Evolutionary conservation across 2,113 vertebrate genomes (phyloP), one percentile per base, ranked within the genome.

Genomic region (Coturnix japonica): DNA sequence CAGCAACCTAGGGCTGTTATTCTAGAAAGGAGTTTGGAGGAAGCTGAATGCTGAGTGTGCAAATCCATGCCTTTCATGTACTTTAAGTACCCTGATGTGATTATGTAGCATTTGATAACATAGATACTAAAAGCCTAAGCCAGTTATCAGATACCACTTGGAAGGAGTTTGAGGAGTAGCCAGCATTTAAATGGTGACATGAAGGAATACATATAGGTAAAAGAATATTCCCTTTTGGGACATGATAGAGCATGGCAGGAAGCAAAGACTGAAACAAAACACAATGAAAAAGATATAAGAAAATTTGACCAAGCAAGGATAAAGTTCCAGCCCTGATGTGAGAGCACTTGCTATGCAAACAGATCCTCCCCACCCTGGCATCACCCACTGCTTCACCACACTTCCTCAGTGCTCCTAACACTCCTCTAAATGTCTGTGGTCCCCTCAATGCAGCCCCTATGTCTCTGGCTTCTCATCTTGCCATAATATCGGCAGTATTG

Each of bases 11-110:
- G 67, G 28, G 18, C 44, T 56, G 66, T 91, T 91, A 90, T 93
- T 95, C 43, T 66, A 79, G 65, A 88, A 43, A 43, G 46, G 49
- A 80, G 26, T 78, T 61, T 74, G 67, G 75, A 41, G 31, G 46
- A 89, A 80, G 15, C 57, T 51, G 67, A 85, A 56, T 90, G 88
- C 93, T 96, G 92, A 95, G 64, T 83, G 39, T 87, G 86, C 74
- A 96, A 94, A 89, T 90, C 57, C 59, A 85, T 21, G 57, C 7
- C 37, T 14, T 7, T 88, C n/a, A 10, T 64, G 16, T 73, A 21
- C 56, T 64, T 83, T 86, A 76, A 75, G 80, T 90, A 49, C 21
- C 54, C 64, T 82, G 25, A 71, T 74, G 37, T 81, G 85, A 91
- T 94, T 84, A 59, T 71, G 84, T 37, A 25, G 49, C 91, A 71